phyloP scores from a whole-genome alignment of 2,888 invertebrate species.

The Xylota sylvarum region DNA sequence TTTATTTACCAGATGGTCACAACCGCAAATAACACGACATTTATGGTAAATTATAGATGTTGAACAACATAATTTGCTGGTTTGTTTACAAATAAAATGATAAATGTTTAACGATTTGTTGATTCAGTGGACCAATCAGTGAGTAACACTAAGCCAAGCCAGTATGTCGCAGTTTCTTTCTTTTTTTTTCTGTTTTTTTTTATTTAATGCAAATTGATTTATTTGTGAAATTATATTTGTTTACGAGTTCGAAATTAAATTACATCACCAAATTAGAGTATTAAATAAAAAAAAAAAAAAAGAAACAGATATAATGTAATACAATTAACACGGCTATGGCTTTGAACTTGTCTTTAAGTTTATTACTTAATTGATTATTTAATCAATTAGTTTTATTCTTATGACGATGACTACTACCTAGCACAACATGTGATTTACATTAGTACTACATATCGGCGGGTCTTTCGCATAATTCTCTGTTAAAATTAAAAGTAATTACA shows the following conservation, averaged over 20 bases:
- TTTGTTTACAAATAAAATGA: constrained; percentile 35
- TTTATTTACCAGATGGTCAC: constrained; percentile 24
- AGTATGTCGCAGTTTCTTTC: constrained; percentile 1
- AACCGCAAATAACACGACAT: background rate
- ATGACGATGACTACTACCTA: background rate
- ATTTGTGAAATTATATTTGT: constrained; percentile 23
- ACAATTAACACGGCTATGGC: constrained; percentile 4
- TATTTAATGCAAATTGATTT: constrained; percentile 18
- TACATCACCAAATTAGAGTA: constrained; percentile 23
- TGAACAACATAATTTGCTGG: constrained; percentile 21
- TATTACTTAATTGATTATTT: background rate
- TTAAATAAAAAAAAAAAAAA: too few species aligned
- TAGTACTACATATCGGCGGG: background rate
- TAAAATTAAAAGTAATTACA: background rate
- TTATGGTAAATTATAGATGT: constrained; percentile 17
- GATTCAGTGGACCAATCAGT: constrained; percentile 8
- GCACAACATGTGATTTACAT: constrained; percentile 11
- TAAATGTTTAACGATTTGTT: constrained; percentile 20
- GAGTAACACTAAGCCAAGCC: background rate
- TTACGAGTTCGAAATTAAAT: constrained; percentile 9
- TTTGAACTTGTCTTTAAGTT: background rate
- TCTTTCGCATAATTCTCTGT: background rate
- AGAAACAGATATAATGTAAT: background rate
- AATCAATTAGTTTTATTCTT: background rate
- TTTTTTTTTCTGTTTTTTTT: background rate